Percentiles rank a stretch among this genome's conserved stretches.
phyloP scores from a whole-genome alignment of 1,140 invertebrate genomes.

The Arctopsyche grandis region DNA sequence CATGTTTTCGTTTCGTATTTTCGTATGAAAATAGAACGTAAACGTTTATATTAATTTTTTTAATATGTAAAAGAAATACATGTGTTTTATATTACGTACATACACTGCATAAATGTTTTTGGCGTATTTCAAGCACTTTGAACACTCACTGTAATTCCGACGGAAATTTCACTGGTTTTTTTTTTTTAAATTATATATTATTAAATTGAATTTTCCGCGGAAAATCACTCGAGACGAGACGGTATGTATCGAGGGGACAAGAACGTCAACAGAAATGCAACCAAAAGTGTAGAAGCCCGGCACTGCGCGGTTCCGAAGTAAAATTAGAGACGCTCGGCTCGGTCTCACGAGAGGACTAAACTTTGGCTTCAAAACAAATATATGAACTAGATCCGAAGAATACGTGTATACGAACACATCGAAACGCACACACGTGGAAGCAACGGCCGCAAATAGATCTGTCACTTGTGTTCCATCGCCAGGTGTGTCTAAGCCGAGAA shows the following conservation, averaged over 20 bases:
- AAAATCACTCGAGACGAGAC: too few relatives aligned
- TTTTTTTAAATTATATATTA: neutral
- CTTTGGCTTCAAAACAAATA: conserved; percentile 53
- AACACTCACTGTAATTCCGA: too few relatives aligned
- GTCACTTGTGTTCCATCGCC: conserved; percentile 36
- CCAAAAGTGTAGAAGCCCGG: conserved; percentile 27
- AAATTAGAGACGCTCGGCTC: conserved; percentile 49
- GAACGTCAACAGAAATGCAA: neutral
- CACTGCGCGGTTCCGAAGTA: conserved; percentile 38
- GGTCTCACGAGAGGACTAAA: conserved; percentile 43
- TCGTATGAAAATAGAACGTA: too few relatives aligned
- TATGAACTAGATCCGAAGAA: conserved; percentile 45
- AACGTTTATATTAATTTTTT: too few relatives aligned
- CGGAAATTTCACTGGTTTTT: too few relatives aligned
- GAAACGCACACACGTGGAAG: conserved; percentile 4
- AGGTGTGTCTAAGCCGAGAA: conserved; percentile 22
- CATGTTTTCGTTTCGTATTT: too few relatives aligned
- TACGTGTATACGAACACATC: neutral
- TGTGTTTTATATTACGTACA: too few relatives aligned
- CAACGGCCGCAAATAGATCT: conserved; percentile 36
- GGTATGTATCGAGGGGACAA: neutral
- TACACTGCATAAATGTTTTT: too few relatives aligned
- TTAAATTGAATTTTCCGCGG: neutral
- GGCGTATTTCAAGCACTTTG: too few relatives aligned
- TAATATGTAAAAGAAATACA: too few relatives aligned